Conservation (phyloP, 2,113 vertebrate genomes). For the Pseudois nayaur region DNA sequence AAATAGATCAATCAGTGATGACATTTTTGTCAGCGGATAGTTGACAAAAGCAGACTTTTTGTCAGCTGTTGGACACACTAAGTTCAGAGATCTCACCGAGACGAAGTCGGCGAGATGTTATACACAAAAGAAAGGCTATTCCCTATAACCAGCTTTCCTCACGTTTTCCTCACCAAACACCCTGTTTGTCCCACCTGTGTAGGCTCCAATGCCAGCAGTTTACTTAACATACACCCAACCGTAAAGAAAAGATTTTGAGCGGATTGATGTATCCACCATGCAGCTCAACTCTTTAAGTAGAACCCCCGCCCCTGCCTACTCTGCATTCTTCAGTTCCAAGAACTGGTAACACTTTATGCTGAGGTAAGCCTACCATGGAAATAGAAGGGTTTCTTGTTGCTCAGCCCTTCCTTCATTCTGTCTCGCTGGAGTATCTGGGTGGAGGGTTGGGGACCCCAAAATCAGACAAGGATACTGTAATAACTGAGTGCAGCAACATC, state of each 20-base stretch:
- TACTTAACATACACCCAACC: neutral
- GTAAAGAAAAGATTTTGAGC: neutral
- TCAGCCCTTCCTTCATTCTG: neutral
- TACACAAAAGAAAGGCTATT: neutral
- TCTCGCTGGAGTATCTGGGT: neutral
- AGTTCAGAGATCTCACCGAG: neutral
- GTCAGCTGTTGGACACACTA: neutral
- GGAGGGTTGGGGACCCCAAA: neutral
- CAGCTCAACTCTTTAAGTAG: neutral
- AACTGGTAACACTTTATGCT: neutral
- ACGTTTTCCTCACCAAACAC: neutral
- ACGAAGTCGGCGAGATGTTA: neutral
- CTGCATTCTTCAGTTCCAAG: neutral
- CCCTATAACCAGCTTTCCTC: neutral
- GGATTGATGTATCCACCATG: neutral
- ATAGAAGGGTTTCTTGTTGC: neutral
- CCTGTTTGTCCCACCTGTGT: neutral
- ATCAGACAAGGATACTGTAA: neutral
- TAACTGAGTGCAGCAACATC: neutral
- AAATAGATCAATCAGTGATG: neutral
- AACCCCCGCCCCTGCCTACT: neutral
- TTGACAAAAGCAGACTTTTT: neutral
- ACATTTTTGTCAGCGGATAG: neutral
- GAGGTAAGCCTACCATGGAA: neutral
- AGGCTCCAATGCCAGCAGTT: neutral